phyloP scores from a whole-genome alignment of 2,888 invertebrate species.

The Aspidiotus destructor region DNA sequence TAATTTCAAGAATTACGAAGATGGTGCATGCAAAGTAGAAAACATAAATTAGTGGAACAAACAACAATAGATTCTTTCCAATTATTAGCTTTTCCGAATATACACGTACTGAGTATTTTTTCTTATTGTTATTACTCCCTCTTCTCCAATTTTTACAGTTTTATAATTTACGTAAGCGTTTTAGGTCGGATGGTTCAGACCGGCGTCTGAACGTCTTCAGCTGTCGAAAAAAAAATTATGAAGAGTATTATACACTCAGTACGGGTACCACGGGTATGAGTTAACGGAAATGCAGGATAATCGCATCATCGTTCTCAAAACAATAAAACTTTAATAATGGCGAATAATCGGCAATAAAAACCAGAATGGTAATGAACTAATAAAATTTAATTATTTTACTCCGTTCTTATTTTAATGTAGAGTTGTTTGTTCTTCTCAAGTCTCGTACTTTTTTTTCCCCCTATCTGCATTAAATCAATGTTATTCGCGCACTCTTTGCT shows the following conservation, averaged over 20 bases:
- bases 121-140: too few relatives aligned
- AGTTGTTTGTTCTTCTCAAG: conserved; percentile 9
- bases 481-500: too few relatives aligned
- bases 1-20: too few relatives aligned
- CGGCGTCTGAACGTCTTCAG: neutral
- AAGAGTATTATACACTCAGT: neutral
- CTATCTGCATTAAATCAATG: too few relatives aligned
- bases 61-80: too few relatives aligned
- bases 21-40: too few relatives aligned
- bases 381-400: conserved; percentile 30
- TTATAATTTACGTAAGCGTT: neutral
- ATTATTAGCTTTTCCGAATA: too few relatives aligned
- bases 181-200: neutral
- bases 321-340: conserved; percentile 31
- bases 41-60: too few relatives aligned
- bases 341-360: conserved; percentile 27
- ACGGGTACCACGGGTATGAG: neutral
- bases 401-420: conserved; percentile 27
- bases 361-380: conserved; percentile 30
- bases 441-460: conserved; percentile 4
- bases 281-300: conserved; percentile 26
- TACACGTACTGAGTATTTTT: too few relatives aligned
- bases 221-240: neutral
- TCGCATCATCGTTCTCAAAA: conserved; percentile 28
- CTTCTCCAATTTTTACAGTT: too few relatives aligned